Base-by-base conservation (phyloP, 2,888 invertebrate genomes). In the Microdon myrmicae region DNA sequence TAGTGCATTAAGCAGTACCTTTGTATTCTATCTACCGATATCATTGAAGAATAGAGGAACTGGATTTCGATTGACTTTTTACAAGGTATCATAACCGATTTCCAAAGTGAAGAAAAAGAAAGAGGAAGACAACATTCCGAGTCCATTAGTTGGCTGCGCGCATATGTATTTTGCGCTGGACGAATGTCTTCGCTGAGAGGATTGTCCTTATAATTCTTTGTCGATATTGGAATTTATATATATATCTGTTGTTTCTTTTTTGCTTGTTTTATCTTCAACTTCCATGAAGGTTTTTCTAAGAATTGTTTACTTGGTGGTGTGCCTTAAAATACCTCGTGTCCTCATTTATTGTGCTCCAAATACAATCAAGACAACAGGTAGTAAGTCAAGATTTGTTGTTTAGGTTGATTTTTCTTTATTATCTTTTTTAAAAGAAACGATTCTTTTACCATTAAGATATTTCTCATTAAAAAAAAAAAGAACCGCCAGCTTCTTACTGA, bases 71-170 rank as follows among this genome's bases (percentile, higher is more conserved):
- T n/a, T n/a, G n/a, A n/a, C n/a, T n/a, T n/a, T n/a, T n/a, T n/a
- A n/a, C n/a, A n/a, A n/a, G n/a, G n/a, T n/a, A n/a, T n/a, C n/a
- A n/a, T n/a, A n/a, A n/a, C n/a, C n/a, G n/a, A n/a, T n/a, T n/a
- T n/a, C n/a, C n/a, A n/a, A n/a, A n/a, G n/a, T n/a, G n/a, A n/a
- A n/a, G n/a, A n/a, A n/a, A n/a, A n/a, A 3, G n/a, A 20, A 17
- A 23, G 35, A 17, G 20, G 22, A 25, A 26, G 13, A 17, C n/a
- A n/a, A n/a, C n/a, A n/a, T n/a, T n/a, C n/a, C n/a, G 20, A 22
- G 38, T 45, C 34, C 56, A 61, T 39, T 64, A 56, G 51, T 64
- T 56, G 44, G 20, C 43, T 64, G 51, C 51, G 35, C 56, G 51
- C 51, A 34, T 19, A 37, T 25, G 10, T 19, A 3, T 17, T 25